These are phyloP conservation scores for Hippopotamyrus pictus DNA, from an alignment of 2,797 vertebrate species.

Conservation along the genomic window DNA sequence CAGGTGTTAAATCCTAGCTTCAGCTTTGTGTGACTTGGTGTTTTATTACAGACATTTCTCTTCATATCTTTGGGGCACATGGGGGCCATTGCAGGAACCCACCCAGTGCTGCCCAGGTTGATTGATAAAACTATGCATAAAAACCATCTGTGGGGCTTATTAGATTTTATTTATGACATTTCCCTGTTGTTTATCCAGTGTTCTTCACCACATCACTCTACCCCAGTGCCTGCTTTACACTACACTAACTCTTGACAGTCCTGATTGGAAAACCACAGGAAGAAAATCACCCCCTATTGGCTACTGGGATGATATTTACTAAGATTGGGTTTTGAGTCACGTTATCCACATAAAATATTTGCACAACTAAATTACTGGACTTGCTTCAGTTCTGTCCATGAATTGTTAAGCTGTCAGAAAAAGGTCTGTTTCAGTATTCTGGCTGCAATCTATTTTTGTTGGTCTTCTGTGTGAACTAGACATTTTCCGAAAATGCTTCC, in stretches of 20 bases:
- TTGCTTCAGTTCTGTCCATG: slow-evolving; percentile 18
- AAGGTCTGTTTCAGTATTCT: slow-evolving; percentile 6
- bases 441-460: slow-evolving; percentile 13
- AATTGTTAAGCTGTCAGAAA: slow-evolving; percentile 27
- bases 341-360: slow-evolving; percentile 26
- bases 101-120: slow-evolving; percentile 33
- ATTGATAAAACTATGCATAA: slow-evolving; percentile 44
- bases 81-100: slow-evolving; percentile 14
- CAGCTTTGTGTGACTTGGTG: neutral
- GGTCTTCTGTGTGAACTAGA: neutral
- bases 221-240: neutral
- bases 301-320: slow-evolving; percentile 21
- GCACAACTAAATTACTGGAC: slow-evolving; percentile 5
- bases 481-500: neutral
- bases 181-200: slow-evolving; percentile 31
- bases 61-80: neutral
- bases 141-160: slow-evolving; percentile 36
- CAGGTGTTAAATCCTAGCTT: neutral
- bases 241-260: neutral
- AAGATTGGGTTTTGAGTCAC: slow-evolving; percentile 2
- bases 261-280: neutral
- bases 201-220: slow-evolving; percentile 13
- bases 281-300: neutral
- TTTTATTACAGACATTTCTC: neutral
- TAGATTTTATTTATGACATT: slow-evolving; percentile 49